These are phyloP conservation scores for Cryptotermes secundus DNA, from an alignment of 1,140 invertebrate genomes.

Conservation along the genomic window DNA sequence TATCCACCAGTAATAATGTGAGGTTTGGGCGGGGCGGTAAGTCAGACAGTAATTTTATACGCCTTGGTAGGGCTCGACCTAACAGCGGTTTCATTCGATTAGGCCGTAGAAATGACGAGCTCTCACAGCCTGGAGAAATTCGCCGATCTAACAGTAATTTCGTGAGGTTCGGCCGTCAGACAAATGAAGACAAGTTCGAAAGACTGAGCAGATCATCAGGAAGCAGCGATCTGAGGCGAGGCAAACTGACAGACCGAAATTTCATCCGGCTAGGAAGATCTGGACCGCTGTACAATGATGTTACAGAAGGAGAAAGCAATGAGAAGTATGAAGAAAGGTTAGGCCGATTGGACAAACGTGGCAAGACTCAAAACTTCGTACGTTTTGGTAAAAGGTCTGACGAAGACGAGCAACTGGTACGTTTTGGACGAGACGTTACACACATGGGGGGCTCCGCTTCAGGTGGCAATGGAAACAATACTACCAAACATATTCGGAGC, in stretches of 20 bases:
- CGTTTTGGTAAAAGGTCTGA: neutral
- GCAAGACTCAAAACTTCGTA: neutral
- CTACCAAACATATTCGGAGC: neutral
- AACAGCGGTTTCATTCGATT: constrained; percentile 41
- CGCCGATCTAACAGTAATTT: neutral
- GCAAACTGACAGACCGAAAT: constrained; percentile 31
- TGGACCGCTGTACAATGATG: neutral
- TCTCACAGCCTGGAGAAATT: neutral
- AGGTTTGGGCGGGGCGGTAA: constrained; percentile 36
- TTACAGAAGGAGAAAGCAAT: neutral
- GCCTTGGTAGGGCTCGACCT: constrained; percentile 41
- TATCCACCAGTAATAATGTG: constrained; percentile 34
- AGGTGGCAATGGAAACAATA: neutral
- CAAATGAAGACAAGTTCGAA: neutral
- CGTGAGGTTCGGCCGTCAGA: neutral
- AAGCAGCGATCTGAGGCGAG: neutral
- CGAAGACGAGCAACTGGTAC: neutral
- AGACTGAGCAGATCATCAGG: neutral
- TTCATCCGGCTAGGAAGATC: constrained; percentile 38
- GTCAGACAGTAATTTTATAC: constrained; percentile 42
- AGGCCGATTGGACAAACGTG: neutral
- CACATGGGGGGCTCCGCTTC: neutral
- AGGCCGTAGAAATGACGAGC: constrained; percentile 32
- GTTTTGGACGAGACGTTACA: neutral
- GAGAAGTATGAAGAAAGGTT: neutral